These are phyloP conservation scores for Thalassophryne amazonica DNA, from an alignment of 2,797 vertebrate genomes.

Conservation along the genomic window DNA sequence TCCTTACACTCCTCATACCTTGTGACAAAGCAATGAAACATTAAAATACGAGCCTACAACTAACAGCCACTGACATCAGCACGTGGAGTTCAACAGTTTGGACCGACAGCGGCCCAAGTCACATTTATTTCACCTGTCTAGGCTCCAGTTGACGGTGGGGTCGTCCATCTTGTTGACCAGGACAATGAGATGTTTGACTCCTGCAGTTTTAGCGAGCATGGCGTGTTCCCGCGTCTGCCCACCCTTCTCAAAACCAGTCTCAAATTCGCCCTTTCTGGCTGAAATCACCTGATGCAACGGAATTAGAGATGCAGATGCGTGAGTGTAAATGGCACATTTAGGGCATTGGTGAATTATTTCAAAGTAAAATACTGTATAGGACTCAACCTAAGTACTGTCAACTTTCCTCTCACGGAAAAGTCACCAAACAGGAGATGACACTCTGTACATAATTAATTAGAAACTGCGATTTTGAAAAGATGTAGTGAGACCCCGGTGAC, in stretches of 20 bases:
- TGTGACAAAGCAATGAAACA: slow-evolving; percentile 40
- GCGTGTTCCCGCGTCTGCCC: slow-evolving; percentile 98
- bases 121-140: slow-evolving; percentile 82
- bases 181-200: slow-evolving; percentile 97
- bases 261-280: slow-evolving; percentile 97
- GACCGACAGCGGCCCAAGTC: neutral
- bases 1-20: slow-evolving; percentile 99
- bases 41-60: too few species aligned
- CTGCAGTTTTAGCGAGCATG: slow-evolving; percentile 98
- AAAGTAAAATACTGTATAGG: too few species aligned
- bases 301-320: neutral
- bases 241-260: slow-evolving; percentile 98
- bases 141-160: slow-evolving; percentile 98
- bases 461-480: too few species aligned
- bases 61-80: neutral
- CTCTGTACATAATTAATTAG: too few species aligned
- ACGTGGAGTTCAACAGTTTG: too few species aligned
- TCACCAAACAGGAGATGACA: too few species aligned
- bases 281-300: slow-evolving; percentile 87
- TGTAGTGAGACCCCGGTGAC: too few species aligned
- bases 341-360: too few species aligned
- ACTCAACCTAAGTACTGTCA: too few species aligned
- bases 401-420: too few species aligned
- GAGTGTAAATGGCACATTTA: too few species aligned
- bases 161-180: slow-evolving; percentile 99